phyloP scores from a whole-genome alignment of 2,797 vertebrate species.

The Melopsittacus undulatus region DNA sequence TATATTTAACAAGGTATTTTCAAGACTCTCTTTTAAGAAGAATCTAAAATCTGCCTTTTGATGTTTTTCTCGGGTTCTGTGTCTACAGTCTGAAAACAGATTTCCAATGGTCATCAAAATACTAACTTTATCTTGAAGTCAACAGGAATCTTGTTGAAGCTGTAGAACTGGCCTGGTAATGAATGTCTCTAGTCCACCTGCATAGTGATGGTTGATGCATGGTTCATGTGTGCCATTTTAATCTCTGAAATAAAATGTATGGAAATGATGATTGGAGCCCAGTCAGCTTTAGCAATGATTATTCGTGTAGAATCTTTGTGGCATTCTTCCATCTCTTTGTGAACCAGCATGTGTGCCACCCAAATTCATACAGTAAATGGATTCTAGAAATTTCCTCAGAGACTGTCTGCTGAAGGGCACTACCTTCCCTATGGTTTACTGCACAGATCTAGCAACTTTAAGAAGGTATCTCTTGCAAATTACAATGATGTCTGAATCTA shows the following conservation, averaged over 20 bases:
- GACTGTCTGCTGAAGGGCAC: background rate
- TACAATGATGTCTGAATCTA: background rate
- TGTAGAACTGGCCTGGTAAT: background rate
- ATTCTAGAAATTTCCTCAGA: background rate
- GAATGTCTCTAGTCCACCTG: background rate
- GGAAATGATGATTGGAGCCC: background rate
- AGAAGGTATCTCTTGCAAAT: background rate
- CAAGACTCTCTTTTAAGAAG: background rate
- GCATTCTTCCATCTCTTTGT: background rate
- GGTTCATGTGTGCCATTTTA: background rate
- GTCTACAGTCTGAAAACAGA: background rate
- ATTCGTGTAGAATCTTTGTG: background rate
- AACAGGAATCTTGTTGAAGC: background rate
- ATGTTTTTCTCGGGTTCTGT: background rate
- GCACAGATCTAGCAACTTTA: background rate
- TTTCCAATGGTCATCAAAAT: background rate
- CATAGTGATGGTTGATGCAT: background rate
- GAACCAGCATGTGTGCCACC: background rate
- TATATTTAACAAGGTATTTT: slow-evolving; percentile 6
- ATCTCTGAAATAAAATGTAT: background rate
- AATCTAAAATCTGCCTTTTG: background rate
- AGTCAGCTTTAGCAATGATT: background rate
- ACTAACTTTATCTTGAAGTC: background rate
- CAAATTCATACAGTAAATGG: rapidly evolving
- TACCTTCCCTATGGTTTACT: background rate